Percentiles rank a stretch among this genome's conserved stretches.
Conservation (phyloP, 2,113 vertebrate genomes). For the Pomatostomus ruficeps region DNA sequence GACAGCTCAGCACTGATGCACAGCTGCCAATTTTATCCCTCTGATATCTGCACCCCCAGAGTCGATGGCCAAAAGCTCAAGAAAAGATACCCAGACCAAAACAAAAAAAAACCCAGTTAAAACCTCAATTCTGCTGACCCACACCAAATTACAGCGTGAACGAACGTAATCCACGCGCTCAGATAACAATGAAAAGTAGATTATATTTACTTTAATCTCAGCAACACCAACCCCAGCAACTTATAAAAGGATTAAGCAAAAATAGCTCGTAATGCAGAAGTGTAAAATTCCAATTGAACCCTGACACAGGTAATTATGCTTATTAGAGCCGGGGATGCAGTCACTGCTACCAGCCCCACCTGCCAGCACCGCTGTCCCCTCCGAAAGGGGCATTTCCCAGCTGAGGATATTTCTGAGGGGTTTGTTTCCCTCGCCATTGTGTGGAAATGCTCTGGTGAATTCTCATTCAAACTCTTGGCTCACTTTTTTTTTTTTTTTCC, state of each 20-base stretch:
- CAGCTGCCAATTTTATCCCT: conserved; percentile 16
- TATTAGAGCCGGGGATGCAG: background rate
- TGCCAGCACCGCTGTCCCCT: background rate
- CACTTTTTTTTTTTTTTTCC: conserved; percentile 37
- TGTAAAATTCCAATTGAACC: background rate
- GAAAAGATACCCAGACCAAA: background rate
- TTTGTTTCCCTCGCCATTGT: conserved; percentile 33
- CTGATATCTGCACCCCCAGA: background rate
- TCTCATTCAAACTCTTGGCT: conserved; percentile 51
- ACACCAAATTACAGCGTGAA: background rate
- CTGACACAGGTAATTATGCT: background rate
- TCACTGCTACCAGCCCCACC: background rate
- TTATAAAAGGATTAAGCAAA: conserved; percentile 13
- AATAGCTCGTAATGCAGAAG: background rate
- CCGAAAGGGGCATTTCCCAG: background rate
- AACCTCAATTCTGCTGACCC: background rate
- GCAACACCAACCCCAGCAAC: background rate
- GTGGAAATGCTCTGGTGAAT: conserved; percentile 50
- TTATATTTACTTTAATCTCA: conserved; percentile 52
- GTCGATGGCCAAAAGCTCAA: background rate
- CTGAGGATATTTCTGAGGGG: background rate
- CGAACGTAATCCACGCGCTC: background rate
- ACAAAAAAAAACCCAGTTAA: background rate
- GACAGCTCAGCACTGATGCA: background rate
- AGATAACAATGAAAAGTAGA: conserved; percentile 16